phyloP scores from a whole-genome alignment of 2,113 vertebrate species.

The Donacobius atricapilla region DNA sequence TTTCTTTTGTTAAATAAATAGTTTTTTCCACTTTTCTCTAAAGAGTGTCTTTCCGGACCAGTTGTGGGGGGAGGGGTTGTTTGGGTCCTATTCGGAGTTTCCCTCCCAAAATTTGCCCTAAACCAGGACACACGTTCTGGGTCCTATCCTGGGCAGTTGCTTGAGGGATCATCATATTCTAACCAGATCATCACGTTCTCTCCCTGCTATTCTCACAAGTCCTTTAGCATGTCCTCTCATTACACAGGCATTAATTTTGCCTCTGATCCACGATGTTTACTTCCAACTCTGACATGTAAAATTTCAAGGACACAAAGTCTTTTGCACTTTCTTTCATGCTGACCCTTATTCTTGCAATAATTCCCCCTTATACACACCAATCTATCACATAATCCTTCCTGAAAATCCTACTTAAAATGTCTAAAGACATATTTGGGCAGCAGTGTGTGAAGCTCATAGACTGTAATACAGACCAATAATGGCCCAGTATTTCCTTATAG shows the following conservation, averaged over 20 bases:
- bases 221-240: neutral
- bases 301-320: neutral
- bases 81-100: too few species aligned
- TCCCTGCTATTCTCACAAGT: neutral
- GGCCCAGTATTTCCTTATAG: neutral
- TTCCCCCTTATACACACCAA: neutral
- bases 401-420: neutral
- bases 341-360: neutral
- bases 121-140: neutral
- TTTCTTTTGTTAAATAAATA: too few species aligned
- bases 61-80: too few species aligned
- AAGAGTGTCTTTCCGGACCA: too few species aligned
- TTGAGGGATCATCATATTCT: neutral
- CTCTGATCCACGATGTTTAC: neutral
- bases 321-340: accelerated
- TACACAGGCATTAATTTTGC: neutral
- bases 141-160: neutral
- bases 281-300: neutral
- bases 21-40: too few species aligned
- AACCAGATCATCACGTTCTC: neutral
- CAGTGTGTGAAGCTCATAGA: neutral
- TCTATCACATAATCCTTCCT: neutral
- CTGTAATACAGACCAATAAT: neutral
- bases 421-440: neutral
- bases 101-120: too few species aligned